Conservation (phyloP, 2,888 invertebrate genomes). For the Pollenia amentaria region DNA sequence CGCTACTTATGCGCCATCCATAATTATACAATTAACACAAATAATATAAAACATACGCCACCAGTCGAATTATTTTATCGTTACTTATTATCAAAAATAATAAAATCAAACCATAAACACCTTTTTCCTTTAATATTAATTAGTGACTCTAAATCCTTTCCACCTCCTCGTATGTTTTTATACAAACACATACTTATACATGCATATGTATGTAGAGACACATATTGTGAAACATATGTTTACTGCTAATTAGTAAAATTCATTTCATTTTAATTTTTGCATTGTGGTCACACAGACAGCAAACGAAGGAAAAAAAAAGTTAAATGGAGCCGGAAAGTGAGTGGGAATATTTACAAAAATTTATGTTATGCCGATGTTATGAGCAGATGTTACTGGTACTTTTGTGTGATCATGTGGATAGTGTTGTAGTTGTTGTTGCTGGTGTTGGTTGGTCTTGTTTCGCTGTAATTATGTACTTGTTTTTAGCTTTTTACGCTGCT, state of each 20-base stretch:
- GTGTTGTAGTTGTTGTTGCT: constrained; percentile 20
- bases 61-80: constrained; percentile 35
- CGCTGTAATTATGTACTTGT: constrained; percentile 64
- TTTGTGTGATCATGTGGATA: constrained; percentile 37
- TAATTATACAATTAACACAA: too few species aligned
- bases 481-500: constrained; percentile 65
- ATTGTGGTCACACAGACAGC: constrained; percentile 63
- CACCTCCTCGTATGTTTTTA: background rate
- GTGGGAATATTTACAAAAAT: constrained; percentile 39
- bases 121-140: constrained; percentile 64
- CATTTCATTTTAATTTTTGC: constrained; percentile 72
- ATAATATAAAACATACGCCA: background rate
- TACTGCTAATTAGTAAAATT: constrained; percentile 71
- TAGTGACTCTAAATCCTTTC: constrained; percentile 31
- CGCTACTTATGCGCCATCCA: too few species aligned
- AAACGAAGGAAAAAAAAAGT: background rate
- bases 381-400: constrained; percentile 62
- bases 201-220: background rate
- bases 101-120: constrained; percentile 61
- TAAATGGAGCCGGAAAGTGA: background rate
- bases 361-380: constrained; percentile 66
- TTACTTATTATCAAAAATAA: constrained; percentile 40
- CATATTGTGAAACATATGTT: constrained; percentile 67
- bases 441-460: constrained; percentile 44
- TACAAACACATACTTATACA: background rate